Evolutionary conservation across 2,113 vertebrate species (phyloP), one percentile per base, ranked within the genome.

Genomic region (Gopherus flavomarginatus): DNA sequence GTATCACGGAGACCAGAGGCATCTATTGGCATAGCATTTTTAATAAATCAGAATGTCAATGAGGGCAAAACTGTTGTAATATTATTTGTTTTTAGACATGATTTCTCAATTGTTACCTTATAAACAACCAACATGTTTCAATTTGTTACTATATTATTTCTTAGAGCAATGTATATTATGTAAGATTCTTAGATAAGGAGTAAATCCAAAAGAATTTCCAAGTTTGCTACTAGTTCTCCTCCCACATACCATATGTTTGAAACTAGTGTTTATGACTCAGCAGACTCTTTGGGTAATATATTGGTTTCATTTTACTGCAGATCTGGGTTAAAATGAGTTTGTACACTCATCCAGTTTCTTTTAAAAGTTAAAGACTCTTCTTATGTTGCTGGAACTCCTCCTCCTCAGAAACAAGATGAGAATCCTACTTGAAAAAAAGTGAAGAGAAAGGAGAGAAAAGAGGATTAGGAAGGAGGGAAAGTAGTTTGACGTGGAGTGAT

Each of bases 161-260:
- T 83, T 47, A 1, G 50, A 86, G 44, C n/a, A 59, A 94, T 77
- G 81, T 86, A 83, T 0, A 29, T 62, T 88, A 85, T 0, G 1
- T 47, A 81, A 86, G 94, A 85, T 86, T 9, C 81, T 38, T 78
- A 42, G 83, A 22, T 53, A 86, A 90, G 27, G 53, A 95, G 94
- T 86, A 91, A 95, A 24, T 35, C 88, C 92, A 75, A 47, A 88
- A 75, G 0, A 4, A 50, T 24, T 29, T 65, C 59, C 5, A 8
- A 90, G 86, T 88, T 50, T 81, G 44, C n/a, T 92, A 91, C 90
- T 87, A 54, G 42, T 89, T 90, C 8, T 8, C 88, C 90, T 93
- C 96, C 96, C 93, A 96, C 96, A 81, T 83, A 0, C 95, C 97
- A 54, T 96, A 85, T 97, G 97, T 17, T 89, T 87, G 3, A 81